Conservation (phyloP, 1,140 invertebrate genomes). For the Tetragnatha versicolor region DNA sequence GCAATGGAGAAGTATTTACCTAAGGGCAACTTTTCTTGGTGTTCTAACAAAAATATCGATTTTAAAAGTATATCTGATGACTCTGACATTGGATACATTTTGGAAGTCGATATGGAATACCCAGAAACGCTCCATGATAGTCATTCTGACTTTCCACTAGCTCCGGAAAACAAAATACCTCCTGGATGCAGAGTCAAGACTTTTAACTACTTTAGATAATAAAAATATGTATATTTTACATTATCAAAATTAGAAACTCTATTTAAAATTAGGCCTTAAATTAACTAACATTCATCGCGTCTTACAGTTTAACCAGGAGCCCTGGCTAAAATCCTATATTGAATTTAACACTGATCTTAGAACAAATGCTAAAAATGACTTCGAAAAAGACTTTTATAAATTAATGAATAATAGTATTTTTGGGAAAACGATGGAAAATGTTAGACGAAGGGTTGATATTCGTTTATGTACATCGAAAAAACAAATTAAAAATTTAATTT, state of each 20-base stretch:
- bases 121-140: conserved; percentile 57
- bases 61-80: conserved; percentile 52
- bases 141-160: conserved; percentile 64
- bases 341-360: too few species aligned
- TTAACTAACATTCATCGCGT: too few species aligned
- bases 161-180: conserved; percentile 63
- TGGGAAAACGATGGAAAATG: too few species aligned
- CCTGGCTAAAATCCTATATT: too few species aligned
- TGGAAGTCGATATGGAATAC: conserved; percentile 60
- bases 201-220: conserved; percentile 62
- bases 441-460: too few species aligned
- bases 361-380: too few species aligned
- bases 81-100: conserved; percentile 55
- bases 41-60: not conserved
- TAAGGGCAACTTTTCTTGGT: conserved; percentile 45
- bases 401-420: too few species aligned
- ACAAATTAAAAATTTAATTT: conserved; percentile 61
- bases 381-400: too few species aligned
- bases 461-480: too few species aligned
- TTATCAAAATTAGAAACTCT: conserved; percentile 67
- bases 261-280: too few species aligned
- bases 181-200: conserved; percentile 54
- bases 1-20: conserved; percentile 48
- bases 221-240: too few species aligned
- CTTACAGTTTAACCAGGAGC: too few species aligned